These are phyloP conservation scores for Pyrgilauda ruficollis DNA, from an alignment of 2,113 vertebrate species.

Conservation along the genomic window DNA sequence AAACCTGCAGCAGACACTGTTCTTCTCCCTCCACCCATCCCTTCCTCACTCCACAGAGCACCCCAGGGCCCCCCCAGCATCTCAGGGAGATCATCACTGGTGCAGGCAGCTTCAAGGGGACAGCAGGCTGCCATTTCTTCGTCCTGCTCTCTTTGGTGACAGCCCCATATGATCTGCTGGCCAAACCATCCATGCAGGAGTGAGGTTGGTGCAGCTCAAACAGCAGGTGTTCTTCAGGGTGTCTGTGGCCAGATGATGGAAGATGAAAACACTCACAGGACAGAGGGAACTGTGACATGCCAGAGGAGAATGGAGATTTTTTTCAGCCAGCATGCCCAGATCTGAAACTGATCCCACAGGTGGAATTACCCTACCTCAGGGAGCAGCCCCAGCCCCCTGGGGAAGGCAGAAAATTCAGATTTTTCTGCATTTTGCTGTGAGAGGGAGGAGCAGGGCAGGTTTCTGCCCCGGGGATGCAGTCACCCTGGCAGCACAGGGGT, in stretches of 20 bases:
- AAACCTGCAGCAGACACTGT: background rate
- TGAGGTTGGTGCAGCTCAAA: background rate
- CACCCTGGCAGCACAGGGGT: conserved; percentile 20
- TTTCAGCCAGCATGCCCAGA: background rate
- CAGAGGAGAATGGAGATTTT: background rate
- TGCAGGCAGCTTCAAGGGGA: background rate
- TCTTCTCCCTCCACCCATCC: background rate
- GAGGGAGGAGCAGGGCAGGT: background rate
- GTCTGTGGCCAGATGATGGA: rapidly evolving
- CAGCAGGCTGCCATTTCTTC: background rate
- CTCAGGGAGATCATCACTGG: rapidly evolving
- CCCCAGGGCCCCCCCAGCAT: background rate
- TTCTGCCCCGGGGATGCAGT: background rate
- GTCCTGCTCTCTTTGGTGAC: background rate
- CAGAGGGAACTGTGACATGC: background rate
- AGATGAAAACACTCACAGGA: background rate
- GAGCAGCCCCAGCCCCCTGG: background rate
- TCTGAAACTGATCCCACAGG: background rate
- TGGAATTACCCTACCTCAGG: background rate
- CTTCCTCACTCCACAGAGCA: background rate
- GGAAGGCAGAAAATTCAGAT: conserved; percentile 2
- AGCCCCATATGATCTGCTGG: background rate
- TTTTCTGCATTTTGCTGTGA: conserved; percentile 11
- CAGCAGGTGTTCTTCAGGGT: background rate
- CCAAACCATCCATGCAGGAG: background rate